Evolutionary conservation across 92 coral and sea anemone species (phyloP), one percentile per base, ranked within the genome.

Genomic region (Chrysogorgia sp.): DNA sequence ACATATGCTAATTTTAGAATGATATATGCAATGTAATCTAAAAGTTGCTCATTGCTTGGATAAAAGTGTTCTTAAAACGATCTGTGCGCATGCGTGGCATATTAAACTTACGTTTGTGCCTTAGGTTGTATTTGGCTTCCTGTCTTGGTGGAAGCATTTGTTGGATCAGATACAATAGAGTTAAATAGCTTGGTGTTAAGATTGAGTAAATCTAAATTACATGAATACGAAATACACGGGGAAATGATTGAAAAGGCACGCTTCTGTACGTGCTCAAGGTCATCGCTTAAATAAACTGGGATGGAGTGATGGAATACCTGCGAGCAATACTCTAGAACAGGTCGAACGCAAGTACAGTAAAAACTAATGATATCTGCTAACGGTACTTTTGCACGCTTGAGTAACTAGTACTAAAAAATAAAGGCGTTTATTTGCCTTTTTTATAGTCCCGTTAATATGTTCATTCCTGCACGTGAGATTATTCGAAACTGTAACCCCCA

Each of bases 351-450:
- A 15, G 52, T 26, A 28, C 26, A 3, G 25, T 3, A 65, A 20
- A 65, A 35, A 9, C 35, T 19, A 21, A 14, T 31, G 69, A 63
- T 63, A 14, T 63, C 69, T 34, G 45, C 2, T 7, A 34, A 40
- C 0, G 69, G 69, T 1, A 63, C 45, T 0, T 34, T 34, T 8
- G 69, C 22, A 3, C 69, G 63, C 10, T 58, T 58, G 2, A 58
- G 23, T 24, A n/a, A 24, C n/a, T n/a, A n/a, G n/a, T 8, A 63
- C 45, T 33, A 63, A 30, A 34, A 63, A 63, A 22, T 26, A 63
- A 40, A 63, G 25, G 2, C 69, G 69, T 34, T 63, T 63, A 41
- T 63, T 63, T 21, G 69, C 69, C 30, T 63, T 63, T 20, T 63
- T 63, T 1, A 63, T 33, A 5, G 45, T 63, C 13, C 13, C 20